Evolutionary conservation across 2,113 vertebrate genomes (phyloP).

Genomic region (Eclectus roratus): DNA sequence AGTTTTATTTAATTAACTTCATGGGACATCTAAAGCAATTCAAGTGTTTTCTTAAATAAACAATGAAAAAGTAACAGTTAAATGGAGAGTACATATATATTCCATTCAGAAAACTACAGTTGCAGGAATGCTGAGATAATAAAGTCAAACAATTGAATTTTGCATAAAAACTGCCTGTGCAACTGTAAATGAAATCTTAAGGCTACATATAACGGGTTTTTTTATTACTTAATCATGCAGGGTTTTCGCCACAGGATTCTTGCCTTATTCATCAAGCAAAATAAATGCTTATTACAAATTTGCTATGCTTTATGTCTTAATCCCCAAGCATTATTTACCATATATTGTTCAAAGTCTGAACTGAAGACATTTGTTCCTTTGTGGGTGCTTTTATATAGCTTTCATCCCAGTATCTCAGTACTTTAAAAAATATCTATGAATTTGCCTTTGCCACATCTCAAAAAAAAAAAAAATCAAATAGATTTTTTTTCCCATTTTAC

Average conservation of each 20-base stretch:
- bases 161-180: neutral
- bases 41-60: slow-evolving; percentile 70
- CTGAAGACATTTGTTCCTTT: neutral
- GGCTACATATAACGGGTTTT: rapidly evolving
- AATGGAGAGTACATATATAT: neutral
- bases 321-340: neutral
- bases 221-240: neutral
- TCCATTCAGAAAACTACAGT: neutral
- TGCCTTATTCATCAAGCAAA: neutral
- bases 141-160: neutral
- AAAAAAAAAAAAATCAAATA: too few species aligned
- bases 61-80: slow-evolving; percentile 9
- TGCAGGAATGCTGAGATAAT: neutral
- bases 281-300: neutral
- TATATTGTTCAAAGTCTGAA: neutral
- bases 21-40: slow-evolving; percentile 71
- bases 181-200: neutral
- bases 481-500: neutral
- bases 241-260: neutral
- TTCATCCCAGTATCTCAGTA: neutral
- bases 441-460: neutral
- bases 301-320: neutral
- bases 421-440: neutral
- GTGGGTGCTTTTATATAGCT: neutral
- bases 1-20: slow-evolving; percentile 77